Conservation (phyloP, 2,797 vertebrate species). For the Periophthalmus magnuspinnatus region DNA sequence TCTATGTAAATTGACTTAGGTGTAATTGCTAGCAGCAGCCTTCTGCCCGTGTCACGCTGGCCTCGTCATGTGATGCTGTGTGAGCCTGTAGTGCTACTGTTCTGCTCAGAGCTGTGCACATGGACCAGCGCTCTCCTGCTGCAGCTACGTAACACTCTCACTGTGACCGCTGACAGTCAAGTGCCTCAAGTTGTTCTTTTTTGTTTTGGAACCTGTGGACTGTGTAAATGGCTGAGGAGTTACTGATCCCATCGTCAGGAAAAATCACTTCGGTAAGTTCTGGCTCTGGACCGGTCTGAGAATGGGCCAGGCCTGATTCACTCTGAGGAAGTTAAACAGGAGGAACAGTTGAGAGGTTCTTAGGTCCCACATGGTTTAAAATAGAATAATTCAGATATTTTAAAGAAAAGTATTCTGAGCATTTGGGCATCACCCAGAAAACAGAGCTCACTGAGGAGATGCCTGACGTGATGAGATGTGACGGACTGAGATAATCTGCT, state of each 20-base stretch:
- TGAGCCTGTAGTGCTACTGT: conserved; percentile 43
- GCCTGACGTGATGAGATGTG: too few species aligned
- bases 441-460: background rate
- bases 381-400: too few species aligned
- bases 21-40: conserved; percentile 78
- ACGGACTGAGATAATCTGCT: background rate
- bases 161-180: too few species aligned
- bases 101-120: conserved; percentile 24
- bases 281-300: conserved; percentile 7
- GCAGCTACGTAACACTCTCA: conserved; percentile 3
- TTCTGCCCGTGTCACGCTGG: conserved; percentile 75
- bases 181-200: background rate
- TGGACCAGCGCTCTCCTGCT: conserved; percentile 40
- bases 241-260: conserved; percentile 66
- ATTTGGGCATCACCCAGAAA: background rate
- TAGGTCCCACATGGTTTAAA: background rate
- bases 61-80: conserved; percentile 77
- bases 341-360: too few species aligned
- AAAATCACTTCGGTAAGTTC: conserved; percentile 75
- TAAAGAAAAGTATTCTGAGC: background rate
- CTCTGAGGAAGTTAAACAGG: background rate
- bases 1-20: conserved; percentile 75
- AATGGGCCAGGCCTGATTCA: background rate
- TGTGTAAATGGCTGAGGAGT: conserved; percentile 78
- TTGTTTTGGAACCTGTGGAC: conserved; percentile 3